Percentiles rank a stretch among this genome's conserved stretches.
Conservation (phyloP, 2,797 vertebrate genomes). For the Telmatherina bonti region DNA sequence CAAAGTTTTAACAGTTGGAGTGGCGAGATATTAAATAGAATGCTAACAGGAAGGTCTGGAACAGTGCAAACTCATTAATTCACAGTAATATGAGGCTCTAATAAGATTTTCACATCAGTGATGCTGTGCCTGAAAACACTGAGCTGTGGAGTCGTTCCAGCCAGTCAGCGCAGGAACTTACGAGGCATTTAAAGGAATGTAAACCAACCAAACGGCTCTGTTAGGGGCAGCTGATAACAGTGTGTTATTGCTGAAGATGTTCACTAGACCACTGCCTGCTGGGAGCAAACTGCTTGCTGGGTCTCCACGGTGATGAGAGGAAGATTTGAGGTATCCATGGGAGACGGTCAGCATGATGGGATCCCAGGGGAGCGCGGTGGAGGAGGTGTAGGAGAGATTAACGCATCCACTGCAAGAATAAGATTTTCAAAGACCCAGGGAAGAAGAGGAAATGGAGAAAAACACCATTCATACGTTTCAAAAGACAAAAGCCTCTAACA, state of each 20-base stretch:
- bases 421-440: conserved; percentile 25
- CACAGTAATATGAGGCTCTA: conserved; percentile 1
- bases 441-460: conserved; percentile 5
- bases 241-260: conserved; percentile 40
- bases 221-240: conserved; percentile 44
- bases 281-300: conserved; percentile 52
- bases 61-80: neutral
- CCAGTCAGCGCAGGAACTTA: conserved; percentile 21
- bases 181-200: conserved; percentile 35
- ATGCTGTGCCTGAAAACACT: conserved; percentile 21
- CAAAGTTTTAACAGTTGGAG: neutral
- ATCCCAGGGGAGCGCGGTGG: conserved; percentile 58
- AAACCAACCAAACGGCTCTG: conserved; percentile 44
- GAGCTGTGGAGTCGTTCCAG: conserved; percentile 17
- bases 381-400: conserved; percentile 62
- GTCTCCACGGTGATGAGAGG: conserved; percentile 72
- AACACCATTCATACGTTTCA: neutral
- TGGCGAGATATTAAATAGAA: neutral
- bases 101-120: conserved; percentile 9
- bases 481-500: neutral
- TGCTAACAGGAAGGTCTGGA: neutral
- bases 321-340: conserved; percentile 65
- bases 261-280: conserved; percentile 44
- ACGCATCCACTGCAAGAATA: conserved; percentile 31
- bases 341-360: conserved; percentile 66